A percentile compares a stretch with the other conserved stretches of the same genome.
Evolutionary conservation across 2,113 vertebrate genomes (phyloP).

Genomic region (Strigops habroptila): DNA sequence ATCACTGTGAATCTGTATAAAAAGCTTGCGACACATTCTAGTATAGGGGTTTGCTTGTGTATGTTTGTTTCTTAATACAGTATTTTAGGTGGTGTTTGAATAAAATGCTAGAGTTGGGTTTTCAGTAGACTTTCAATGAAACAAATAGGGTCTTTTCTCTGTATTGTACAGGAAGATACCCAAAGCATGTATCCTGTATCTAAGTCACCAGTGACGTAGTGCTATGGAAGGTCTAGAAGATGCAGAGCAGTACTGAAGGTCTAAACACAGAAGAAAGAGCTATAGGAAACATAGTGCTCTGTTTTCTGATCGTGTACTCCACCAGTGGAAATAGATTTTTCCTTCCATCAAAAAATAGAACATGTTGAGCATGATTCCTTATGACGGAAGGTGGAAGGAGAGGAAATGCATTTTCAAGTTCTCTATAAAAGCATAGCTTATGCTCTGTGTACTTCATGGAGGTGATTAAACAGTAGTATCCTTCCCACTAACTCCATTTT

Average conservation of each 20-base stretch:
- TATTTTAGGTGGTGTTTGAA: conserved; percentile 34
- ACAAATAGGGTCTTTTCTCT: background rate
- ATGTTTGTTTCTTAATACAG: conserved; percentile 52
- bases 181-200: background rate
- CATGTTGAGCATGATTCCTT: background rate
- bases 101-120: background rate
- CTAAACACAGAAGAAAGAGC: background rate
- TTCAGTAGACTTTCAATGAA: background rate
- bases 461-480: background rate
- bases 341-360: background rate
- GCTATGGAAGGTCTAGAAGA: background rate
- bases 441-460: background rate
- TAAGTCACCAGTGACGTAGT: background rate
- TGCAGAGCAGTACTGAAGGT: background rate
- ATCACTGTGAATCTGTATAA: background rate
- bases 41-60: background rate
- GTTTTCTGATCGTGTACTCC: background rate
- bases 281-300: background rate
- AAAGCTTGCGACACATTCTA: background rate
- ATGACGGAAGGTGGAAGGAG: background rate
- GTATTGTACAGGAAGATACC: background rate
- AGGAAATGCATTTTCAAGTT: background rate
- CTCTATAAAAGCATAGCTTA: background rate
- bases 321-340: background rate
- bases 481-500: background rate